Percentiles rank a stretch among this genome's conserved stretches.
Evolutionary conservation across 2,888 invertebrate species (phyloP).

Genomic region (Carterocephalus palaemon): DNA sequence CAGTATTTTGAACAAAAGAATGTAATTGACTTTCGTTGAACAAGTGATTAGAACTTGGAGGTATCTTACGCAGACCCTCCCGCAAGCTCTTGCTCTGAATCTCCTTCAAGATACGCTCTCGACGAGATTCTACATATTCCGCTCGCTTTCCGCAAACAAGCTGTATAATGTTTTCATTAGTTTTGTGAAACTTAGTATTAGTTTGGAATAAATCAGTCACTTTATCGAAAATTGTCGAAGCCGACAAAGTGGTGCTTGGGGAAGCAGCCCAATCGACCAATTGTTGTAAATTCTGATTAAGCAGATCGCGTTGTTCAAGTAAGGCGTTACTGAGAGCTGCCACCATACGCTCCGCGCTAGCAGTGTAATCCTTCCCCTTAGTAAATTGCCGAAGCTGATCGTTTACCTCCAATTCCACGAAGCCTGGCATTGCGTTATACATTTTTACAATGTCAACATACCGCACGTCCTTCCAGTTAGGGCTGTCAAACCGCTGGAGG

Average conservation of each 20-base stretch:
- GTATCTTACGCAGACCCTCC: not conserved
- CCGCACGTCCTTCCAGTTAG: slow-evolving; percentile 21
- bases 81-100: not conserved
- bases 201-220: slow-evolving; percentile 18
- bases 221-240: slow-evolving; percentile 20
- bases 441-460: slow-evolving; percentile 17
- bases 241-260: slow-evolving; percentile 1
- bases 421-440: slow-evolving; percentile 17
- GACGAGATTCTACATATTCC: slow-evolving; percentile 4
- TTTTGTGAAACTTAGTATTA: slow-evolving; percentile 20
- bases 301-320: slow-evolving; percentile 9
- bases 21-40: slow-evolving; percentile 1
- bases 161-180: slow-evolving; percentile 20
- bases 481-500: slow-evolving; percentile 5
- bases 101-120: slow-evolving; percentile 3
- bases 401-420: slow-evolving; percentile 11
- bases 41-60: slow-evolving; percentile 6
- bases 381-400: slow-evolving; percentile 22
- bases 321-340: slow-evolving; percentile 16
- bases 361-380: slow-evolving; percentile 15
- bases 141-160: slow-evolving; percentile 1
- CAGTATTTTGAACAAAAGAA: not conserved
- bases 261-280: slow-evolving; percentile 18
- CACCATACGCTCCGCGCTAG: slow-evolving; percentile 11
- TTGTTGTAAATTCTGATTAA: slow-evolving; percentile 16